phyloP scores from a whole-genome alignment of 2,113 vertebrate genomes.

The Clupea harengus region DNA sequence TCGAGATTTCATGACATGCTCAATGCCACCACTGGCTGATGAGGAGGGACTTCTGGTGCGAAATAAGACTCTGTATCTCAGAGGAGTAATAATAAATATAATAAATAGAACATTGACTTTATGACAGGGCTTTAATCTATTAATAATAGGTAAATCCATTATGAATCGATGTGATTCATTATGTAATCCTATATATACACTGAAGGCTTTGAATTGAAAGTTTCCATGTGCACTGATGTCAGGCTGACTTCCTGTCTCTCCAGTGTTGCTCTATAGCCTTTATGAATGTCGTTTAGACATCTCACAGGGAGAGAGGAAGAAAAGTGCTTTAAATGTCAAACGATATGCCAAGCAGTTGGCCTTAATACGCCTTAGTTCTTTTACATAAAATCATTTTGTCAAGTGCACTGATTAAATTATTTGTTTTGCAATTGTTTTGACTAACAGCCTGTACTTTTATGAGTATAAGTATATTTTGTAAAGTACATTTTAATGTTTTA shows the following conservation, averaged over 20 bases:
- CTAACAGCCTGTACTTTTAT: background rate
- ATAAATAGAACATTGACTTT: background rate
- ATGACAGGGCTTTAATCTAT: constrained; percentile 3
- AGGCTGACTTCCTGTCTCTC: background rate
- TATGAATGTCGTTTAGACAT: background rate
- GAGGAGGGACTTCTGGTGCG: background rate
- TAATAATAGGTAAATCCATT: background rate
- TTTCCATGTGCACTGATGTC: background rate
- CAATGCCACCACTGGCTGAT: background rate
- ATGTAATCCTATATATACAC: background rate
- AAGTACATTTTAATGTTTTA: no score
- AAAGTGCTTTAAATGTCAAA: constrained; percentile 7
- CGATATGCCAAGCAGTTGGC: background rate
- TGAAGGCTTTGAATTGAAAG: background rate
- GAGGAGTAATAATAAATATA: background rate
- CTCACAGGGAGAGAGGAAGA: background rate
- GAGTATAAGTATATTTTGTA: background rate
- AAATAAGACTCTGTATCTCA: background rate
- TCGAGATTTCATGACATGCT: background rate
- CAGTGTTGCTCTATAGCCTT: background rate
- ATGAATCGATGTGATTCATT: background rate
- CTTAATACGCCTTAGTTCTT: background rate
- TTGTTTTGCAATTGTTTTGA: no score
- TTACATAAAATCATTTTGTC: background rate
- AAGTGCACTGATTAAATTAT: background rate